phyloP scores from a whole-genome alignment of 2,113 vertebrate species.

The Sprattus sprattus region DNA sequence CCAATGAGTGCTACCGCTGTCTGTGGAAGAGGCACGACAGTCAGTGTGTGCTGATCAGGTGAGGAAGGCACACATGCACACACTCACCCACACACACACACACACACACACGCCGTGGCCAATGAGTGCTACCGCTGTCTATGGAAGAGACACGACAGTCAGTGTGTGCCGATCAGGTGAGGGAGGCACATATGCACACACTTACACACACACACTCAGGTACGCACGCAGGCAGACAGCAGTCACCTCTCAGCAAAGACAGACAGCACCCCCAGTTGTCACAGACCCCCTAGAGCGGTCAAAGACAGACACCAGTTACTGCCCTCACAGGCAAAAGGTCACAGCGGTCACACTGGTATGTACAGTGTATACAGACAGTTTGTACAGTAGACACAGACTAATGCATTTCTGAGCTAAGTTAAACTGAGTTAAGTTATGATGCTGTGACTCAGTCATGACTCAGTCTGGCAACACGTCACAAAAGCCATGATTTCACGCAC shows the following conservation, averaged over 20 bases:
- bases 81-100: not conserved
- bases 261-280: no score
- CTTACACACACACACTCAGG: not conserved
- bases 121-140: slow-evolving; percentile 92
- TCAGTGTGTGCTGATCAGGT: slow-evolving; percentile 95
- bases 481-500: no score
- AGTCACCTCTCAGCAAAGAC: no score
- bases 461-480: no score
- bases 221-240: not conserved
- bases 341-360: no score
- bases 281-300: no score
- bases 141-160: slow-evolving; percentile 91
- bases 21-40: slow-evolving; percentile 93
- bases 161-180: slow-evolving; percentile 88
- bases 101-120: slow-evolving; percentile 59
- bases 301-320: no score
- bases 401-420: no score
- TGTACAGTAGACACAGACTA: not conserved
- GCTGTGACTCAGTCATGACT: no score
- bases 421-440: no score
- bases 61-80: slow-evolving; percentile 12
- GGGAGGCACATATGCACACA: slow-evolving; percentile 24
- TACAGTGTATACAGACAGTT: no score
- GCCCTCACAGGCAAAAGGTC: no score
- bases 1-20: slow-evolving; percentile 91